A percentile compares a stretch with the other conserved stretches of the same genome.
These are phyloP conservation scores for Anhinga anhinga DNA, from an alignment of 2,113 vertebrate species.

Conservation along the genomic window DNA sequence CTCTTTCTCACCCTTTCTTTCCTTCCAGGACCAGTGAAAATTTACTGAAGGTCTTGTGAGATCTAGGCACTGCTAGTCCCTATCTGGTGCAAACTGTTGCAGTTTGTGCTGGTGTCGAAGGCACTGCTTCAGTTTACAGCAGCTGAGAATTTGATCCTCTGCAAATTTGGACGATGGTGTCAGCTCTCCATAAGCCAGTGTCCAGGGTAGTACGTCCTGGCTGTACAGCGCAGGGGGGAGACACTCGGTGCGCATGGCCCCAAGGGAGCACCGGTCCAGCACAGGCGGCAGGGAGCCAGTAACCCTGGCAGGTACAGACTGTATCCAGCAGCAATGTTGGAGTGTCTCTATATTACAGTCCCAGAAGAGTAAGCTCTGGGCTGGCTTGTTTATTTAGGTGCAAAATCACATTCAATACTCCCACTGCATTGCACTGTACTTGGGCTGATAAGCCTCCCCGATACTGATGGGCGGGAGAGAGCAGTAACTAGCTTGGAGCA, in stretches of 20 bases:
- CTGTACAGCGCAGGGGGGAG: rapidly evolving
- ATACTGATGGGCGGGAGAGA: background rate
- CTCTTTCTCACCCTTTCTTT: background rate
- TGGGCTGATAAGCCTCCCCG: background rate
- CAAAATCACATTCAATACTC: background rate
- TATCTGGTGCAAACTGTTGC: background rate
- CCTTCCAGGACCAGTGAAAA: background rate
- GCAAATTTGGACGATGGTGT: background rate
- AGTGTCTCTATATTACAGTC: background rate
- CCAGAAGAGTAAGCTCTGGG: rapidly evolving
- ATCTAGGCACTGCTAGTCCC: background rate
- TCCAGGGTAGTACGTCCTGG: rapidly evolving
- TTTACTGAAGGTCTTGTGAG: background rate
- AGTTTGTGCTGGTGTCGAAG: rapidly evolving
- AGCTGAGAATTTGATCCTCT: background rate
- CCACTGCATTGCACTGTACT: rapidly evolving
- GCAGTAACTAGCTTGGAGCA: background rate
- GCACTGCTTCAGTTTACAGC: background rate
- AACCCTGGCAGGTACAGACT: background rate
- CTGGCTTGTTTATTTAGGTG: background rate
- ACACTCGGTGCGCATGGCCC: rapidly evolving
- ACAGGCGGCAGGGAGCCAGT: rapidly evolving
- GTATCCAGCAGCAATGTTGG: background rate
- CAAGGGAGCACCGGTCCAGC: rapidly evolving
- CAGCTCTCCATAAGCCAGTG: background rate